Percentiles rank a stretch among this genome's conserved stretches.
These are phyloP conservation scores for Caradrina kadenii DNA, from an alignment of 2,888 invertebrate species.

Conservation along the genomic window DNA sequence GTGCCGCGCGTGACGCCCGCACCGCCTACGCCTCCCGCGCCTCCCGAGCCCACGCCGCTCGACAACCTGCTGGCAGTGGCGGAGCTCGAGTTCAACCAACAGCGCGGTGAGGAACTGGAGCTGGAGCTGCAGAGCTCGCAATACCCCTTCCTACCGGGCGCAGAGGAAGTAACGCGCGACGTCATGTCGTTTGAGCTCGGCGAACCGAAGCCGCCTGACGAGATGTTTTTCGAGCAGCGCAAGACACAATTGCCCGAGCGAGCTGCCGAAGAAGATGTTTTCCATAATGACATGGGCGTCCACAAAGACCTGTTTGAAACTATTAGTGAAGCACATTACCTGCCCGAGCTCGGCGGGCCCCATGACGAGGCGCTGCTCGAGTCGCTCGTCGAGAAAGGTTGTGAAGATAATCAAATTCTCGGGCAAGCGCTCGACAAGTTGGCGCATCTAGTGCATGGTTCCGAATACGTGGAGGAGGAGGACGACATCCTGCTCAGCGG, in stretches of 20 bases:
- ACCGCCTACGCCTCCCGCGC: constrained; percentile 66
- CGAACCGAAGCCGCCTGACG: constrained; percentile 78
- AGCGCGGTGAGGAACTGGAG: constrained; percentile 82
- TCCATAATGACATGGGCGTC: constrained; percentile 78
- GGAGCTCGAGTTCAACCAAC: constrained; percentile 92
- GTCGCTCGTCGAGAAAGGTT: constrained; percentile 91
- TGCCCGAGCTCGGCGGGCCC: constrained; percentile 84
- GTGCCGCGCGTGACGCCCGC: constrained; percentile 79
- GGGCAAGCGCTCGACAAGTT: constrained; percentile 85
- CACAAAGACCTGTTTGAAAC: constrained; percentile 88
- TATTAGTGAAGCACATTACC: constrained; percentile 86
- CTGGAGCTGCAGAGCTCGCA: constrained; percentile 68
- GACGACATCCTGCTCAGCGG: constrained; percentile 85
- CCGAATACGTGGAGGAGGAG: constrained; percentile 87
- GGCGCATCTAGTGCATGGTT: constrained; percentile 81
- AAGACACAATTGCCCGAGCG: constrained; percentile 75
- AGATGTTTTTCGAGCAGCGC: constrained; percentile 81
- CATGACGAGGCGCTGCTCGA: constrained; percentile 91
- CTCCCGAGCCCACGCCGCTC: constrained; percentile 88
- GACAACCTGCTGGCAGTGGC: constrained; percentile 92
- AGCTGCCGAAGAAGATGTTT: constrained; percentile 74
- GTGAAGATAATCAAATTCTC: constrained; percentile 91
- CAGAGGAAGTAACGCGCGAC: constrained; percentile 81
- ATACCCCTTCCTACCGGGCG: constrained; percentile 78
- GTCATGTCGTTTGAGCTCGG: constrained; percentile 85